Evolutionary conservation across 2,113 vertebrate species (phyloP), one percentile per base, ranked within the genome.

Genomic region (Indicator maculatus): DNA sequence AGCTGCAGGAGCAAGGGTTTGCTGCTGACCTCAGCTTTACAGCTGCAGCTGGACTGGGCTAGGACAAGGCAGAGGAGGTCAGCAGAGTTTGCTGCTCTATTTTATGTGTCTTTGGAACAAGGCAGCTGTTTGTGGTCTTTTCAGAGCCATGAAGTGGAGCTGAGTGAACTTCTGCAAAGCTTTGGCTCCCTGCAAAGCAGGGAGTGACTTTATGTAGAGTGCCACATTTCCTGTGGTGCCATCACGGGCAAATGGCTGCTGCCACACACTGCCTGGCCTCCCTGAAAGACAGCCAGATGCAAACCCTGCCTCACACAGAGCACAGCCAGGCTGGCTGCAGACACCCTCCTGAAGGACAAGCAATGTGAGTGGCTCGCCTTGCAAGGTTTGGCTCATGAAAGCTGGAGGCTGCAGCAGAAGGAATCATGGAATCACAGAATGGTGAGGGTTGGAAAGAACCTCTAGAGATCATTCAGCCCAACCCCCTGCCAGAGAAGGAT

Each of bases 341-440:
- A 9, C 21, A 30, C 9, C 28, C 9, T 47, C 65, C 52, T 4
- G 28, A 38, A 24, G 24, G 45, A 20, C 19, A 20, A 15, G 23
- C 20, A 45, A 21, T 8, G 16, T 1, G 0, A 5, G 24, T 4
- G 2, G 1, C 11, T 31, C 50, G 9, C 21, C 44, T 55, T 66
- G 27, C 38, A 78, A 41, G 16, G 5, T 41, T 5, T 66, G 65
- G 20, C 36, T 77, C 38, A 9, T 0, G 1, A 75, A 75, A 83
- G 27, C 21, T 0, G 0, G 20, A 67, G 24, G 67, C n/a, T 86
- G 36, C 53, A 41, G 38, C 33, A 23, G 72, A 71, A 33, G 19
- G 30, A 44, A 47, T 47, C 45, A 20, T 47, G 45, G 45, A 17
- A 47, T 47, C 45, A 47, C 45, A 47, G 18, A 44, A 44, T 47